Evolutionary conservation across 2,888 invertebrate species (phyloP).

Genomic region (Portevinia maculata): DNA sequence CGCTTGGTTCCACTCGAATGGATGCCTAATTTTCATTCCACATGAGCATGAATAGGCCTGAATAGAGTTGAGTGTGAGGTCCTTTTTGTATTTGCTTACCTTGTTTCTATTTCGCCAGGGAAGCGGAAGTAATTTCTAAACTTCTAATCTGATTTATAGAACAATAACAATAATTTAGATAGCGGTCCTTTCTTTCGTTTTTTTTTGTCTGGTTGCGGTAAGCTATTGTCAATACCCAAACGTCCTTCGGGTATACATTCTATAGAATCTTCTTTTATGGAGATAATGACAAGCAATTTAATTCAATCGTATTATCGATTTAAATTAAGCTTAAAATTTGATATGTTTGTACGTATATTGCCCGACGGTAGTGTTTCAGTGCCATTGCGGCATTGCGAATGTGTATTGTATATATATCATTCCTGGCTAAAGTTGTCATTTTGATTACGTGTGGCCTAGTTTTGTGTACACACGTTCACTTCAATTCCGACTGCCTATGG

Average conservation of each 20-base stretch:
- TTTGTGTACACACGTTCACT: constrained; percentile 32
- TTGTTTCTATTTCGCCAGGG: constrained; percentile 16
- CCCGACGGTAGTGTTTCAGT: constrained; percentile 30
- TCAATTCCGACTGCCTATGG: constrained; percentile 53
- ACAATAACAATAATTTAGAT: constrained; percentile 65
- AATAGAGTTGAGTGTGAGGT: too few species aligned
- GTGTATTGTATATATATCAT: constrained; percentile 6
- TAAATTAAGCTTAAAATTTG: constrained; percentile 51
- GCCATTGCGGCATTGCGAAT: constrained; percentile 46
- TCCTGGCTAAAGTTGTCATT: constrained; percentile 47
- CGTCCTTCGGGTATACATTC: constrained; percentile 12
- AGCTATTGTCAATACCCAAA: constrained; percentile 50
- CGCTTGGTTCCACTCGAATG: constrained; percentile 40
- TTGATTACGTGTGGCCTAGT: constrained; percentile 68
- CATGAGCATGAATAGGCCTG: constrained; percentile 5
- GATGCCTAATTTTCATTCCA: constrained; percentile 37
- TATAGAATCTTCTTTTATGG: not conserved
- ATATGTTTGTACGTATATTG: constrained; percentile 26
- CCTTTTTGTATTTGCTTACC: constrained; percentile 42
- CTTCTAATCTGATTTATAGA: constrained; percentile 62
- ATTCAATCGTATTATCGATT: constrained; percentile 64
- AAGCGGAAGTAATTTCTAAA: constrained; percentile 64
- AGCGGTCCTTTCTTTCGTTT: constrained; percentile 27
- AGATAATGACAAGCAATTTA: constrained; percentile 32
- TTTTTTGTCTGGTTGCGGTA: constrained; percentile 13